Percentiles rank a stretch among this genome's conserved stretches.
phyloP scores from a whole-genome alignment of 2,797 vertebrate genomes.

The Rhabdomys pumilio region DNA sequence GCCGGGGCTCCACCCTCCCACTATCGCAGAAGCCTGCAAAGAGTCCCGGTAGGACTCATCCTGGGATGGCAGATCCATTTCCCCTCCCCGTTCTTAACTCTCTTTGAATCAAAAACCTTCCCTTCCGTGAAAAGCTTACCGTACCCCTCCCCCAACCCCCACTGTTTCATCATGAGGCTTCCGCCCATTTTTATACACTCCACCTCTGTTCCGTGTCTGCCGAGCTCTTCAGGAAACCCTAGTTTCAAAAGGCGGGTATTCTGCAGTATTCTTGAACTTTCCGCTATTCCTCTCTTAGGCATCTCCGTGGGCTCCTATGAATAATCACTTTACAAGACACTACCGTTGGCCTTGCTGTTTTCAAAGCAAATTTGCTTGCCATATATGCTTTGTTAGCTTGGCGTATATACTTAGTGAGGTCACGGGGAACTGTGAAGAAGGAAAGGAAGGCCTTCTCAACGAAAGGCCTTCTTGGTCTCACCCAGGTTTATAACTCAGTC shows the following conservation, averaged over 20 bases:
- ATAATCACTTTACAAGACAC: background rate
- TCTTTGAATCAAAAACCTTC: slow-evolving; percentile 64
- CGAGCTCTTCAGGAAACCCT: background rate
- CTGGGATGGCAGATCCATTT: slow-evolving; percentile 10
- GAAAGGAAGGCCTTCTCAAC: background rate
- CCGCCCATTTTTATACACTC: background rate
- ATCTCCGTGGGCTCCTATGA: background rate
- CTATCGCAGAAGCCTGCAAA: slow-evolving; percentile 68
- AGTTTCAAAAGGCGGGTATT: background rate
- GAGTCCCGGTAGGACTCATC: slow-evolving; percentile 19
- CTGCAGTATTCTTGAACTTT: background rate
- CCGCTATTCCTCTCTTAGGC: background rate
- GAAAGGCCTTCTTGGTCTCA: background rate
- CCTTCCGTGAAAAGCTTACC: slow-evolving; percentile 14
- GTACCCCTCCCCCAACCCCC: background rate
- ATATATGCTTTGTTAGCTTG: background rate
- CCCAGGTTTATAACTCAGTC: slow-evolving; percentile 21
- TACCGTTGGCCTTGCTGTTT: background rate
- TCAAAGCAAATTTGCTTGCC: slow-evolving; percentile 35
- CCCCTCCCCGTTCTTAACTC: slow-evolving; percentile 52
- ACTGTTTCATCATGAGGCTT: slow-evolving; percentile 26
- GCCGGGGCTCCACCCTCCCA: background rate
- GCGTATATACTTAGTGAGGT: background rate
- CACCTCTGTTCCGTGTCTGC: background rate
- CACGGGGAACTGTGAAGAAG: background rate